phyloP scores from a whole-genome alignment of 1,140 invertebrate species.

The Eufriesea mexicana region DNA sequence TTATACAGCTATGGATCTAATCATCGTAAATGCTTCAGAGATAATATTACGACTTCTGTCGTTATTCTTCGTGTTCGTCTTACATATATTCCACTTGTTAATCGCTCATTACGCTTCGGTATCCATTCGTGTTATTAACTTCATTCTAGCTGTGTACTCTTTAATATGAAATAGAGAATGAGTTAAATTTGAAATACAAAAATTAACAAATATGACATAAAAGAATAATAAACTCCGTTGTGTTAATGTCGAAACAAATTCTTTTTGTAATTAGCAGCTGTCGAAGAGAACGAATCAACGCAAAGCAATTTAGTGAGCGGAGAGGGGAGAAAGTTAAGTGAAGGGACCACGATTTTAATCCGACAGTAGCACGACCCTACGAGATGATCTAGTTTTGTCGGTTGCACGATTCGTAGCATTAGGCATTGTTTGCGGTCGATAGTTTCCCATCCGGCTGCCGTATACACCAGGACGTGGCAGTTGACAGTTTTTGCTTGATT shows the following conservation, averaged over 20 bases:
- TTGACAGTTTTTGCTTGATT: conserved; percentile 73
- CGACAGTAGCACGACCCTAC: conserved; percentile 31
- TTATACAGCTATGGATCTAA: not conserved
- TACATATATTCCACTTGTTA: no score
- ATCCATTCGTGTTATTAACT: no score
- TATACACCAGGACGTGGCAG: conserved; percentile 54
- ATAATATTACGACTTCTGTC: not conserved
- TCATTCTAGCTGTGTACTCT: no score
- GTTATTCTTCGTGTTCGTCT: not conserved
- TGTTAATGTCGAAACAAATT: no score
- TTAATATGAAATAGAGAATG: no score
- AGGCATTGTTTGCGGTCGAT: conserved; percentile 69
- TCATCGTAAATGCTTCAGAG: not conserved
- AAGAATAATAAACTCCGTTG: no score
- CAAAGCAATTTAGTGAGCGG: not conserved
- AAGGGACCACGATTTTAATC: conserved; percentile 31
- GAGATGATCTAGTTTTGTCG: conserved; percentile 61
- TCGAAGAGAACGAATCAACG: no score
- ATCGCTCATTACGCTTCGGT: no score
- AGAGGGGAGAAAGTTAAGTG: not conserved
- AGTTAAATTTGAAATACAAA: no score
- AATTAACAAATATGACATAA: no score
- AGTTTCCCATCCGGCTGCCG: conserved; percentile 63
- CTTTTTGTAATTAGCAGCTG: not conserved
- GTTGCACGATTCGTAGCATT: conserved; percentile 26